Conservation (phyloP, 2,113 vertebrate genomes). For the Myotis brandtii region DNA sequence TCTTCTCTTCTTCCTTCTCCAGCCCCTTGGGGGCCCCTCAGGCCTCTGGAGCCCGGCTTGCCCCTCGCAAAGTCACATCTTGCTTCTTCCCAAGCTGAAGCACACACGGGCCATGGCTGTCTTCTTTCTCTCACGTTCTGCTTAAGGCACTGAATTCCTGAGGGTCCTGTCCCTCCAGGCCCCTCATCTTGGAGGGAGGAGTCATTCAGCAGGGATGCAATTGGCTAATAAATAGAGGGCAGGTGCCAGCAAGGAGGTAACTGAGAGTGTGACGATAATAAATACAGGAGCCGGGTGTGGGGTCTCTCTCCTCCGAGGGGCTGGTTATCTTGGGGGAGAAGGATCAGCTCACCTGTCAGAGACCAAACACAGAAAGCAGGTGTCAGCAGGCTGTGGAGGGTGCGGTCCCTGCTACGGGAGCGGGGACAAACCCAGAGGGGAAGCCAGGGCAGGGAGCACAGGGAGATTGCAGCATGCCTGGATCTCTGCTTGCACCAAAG, state of each 20-base stretch:
- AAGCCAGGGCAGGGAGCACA: neutral
- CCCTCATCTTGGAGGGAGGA: conserved; percentile 52
- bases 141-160: conserved; percentile 81
- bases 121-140: conserved; percentile 74
- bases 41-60: neutral
- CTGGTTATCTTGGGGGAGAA: conserved; percentile 62
- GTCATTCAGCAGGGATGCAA: conserved; percentile 76
- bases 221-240: conserved; percentile 83
- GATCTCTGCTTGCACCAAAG: neutral
- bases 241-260: conserved; percentile 72
- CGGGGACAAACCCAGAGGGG: neutral
- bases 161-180: conserved; percentile 67
- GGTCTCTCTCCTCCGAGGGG: conserved; percentile 44
- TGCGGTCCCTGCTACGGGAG: neutral
- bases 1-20: neutral
- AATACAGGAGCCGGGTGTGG: conserved; percentile 66
- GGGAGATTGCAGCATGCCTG: neutral
- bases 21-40: neutral
- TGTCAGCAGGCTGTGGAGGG: neutral
- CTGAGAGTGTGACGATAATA: conserved; percentile 76
- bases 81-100: conserved; percentile 50
- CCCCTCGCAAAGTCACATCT: neutral
- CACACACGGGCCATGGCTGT: neutral
- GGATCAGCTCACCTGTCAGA: conserved; percentile 67
- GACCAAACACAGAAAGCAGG: conserved; percentile 61